phyloP scores from a whole-genome alignment of 92 coral and sea anemone genomes.

The Actinostola sp. region DNA sequence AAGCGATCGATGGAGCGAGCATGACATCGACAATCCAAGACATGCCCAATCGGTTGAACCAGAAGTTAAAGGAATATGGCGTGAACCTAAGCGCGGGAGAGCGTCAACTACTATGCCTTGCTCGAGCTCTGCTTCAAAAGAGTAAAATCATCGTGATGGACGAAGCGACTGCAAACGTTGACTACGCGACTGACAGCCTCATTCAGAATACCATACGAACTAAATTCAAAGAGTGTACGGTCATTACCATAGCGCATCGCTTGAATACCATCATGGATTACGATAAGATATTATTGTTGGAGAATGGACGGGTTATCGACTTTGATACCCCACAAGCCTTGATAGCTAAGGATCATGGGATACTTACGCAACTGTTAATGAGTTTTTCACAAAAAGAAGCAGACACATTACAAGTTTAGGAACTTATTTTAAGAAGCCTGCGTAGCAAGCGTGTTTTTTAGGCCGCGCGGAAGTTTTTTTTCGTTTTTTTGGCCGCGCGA shows the following conservation, averaged over 20 bases:
- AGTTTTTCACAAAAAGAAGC: background rate
- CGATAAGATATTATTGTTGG: slow-evolving; percentile 36
- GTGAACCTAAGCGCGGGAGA: slow-evolving; percentile 46
- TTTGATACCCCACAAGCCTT: slow-evolving; percentile 43
- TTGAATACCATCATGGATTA: slow-evolving; percentile 46
- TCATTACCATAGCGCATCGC: slow-evolving; percentile 46
- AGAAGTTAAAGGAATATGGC: slow-evolving; percentile 30
- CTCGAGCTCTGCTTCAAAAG: slow-evolving; percentile 36
- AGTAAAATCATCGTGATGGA: slow-evolving; percentile 44
- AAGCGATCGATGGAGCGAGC: slow-evolving; percentile 44
- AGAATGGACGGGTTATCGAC: slow-evolving; percentile 36
- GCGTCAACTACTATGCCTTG: slow-evolving; percentile 45
- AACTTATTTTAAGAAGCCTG: no score
- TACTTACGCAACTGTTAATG: slow-evolving; percentile 26
- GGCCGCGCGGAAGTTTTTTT: no score
- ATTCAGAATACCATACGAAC: slow-evolving; percentile 46
- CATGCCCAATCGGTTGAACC: slow-evolving; percentile 24
- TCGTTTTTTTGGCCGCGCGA: no score
- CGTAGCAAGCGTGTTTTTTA: no score
- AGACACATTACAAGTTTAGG: no score
- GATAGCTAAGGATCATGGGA: slow-evolving; percentile 17
- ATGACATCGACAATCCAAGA: slow-evolving; percentile 21
- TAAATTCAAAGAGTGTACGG: slow-evolving; percentile 35
- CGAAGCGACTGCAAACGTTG: slow-evolving; percentile 48
- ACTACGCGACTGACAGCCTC: slow-evolving; percentile 36